Evolutionary conservation across 2,888 invertebrate species (phyloP), one percentile per base, ranked within the genome.

Genomic region (Anagyrus pseudococci): DNA sequence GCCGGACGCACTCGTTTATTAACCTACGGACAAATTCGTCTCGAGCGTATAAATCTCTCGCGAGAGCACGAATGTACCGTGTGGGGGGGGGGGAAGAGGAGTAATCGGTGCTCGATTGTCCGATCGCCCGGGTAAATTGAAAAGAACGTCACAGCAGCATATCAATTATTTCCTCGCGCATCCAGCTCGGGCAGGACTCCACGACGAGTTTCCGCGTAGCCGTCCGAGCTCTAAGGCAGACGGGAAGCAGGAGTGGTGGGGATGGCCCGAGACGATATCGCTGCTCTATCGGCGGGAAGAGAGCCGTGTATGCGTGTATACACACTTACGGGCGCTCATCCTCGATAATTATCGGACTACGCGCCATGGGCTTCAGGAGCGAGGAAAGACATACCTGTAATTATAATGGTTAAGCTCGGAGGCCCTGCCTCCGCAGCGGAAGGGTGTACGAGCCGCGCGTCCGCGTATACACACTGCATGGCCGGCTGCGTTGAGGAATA

Each of bases 71-170:
- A 20, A 50, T 4, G n/a, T 7, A 43, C 44, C 19, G 19, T n/a
- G n/a, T n/a, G n/a, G n/a, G n/a, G n/a, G n/a, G n/a, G n/a, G n/a
- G n/a, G n/a, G n/a, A n/a, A n/a, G n/a, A n/a, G n/a, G n/a, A n/a
- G n/a, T n/a, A n/a, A n/a, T n/a, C n/a, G n/a, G n/a, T n/a, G n/a
- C 41, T 13, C 40, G 52, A 53, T 56, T 47, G 55, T 63, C 50
- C 58, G 25, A 48, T 58, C 55, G 33, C 58, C 53, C 22, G 25
- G 10, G 4, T 56, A 59, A 64, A 64, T 64, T 55, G 55, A 64
- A 55, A 55, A 46, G 40, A 33, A 25, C 13, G 23, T 8, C 33
- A n/a, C 13, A 29, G 13, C 17, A 13, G 20, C 49, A 23, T 17
- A 55, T 58, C 50, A 58, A 63, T 63, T 63, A 63, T 49, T 26